Base-by-base conservation (phyloP, 2,888 invertebrate species). In the Drosophila pseudotalamancana region DNA sequence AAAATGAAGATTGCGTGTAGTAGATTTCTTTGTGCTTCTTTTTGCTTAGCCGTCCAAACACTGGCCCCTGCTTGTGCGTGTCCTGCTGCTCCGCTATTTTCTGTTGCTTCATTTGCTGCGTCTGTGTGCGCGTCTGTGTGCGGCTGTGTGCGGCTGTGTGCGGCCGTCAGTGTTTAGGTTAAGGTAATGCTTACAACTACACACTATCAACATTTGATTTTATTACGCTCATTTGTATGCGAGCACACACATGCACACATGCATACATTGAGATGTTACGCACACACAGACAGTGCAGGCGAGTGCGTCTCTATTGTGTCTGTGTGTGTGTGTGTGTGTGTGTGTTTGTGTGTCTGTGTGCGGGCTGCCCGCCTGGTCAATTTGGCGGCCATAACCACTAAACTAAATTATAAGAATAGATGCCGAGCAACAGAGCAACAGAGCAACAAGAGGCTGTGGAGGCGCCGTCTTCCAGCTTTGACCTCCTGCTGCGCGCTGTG, bases 1-100 rank as follows among this genome's bases (percentile, higher is more conserved):
- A 89, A 89, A 89, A 90, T 87, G 89, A 88, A 88, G 88, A 85
- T 88, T 88, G 87, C 78, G 84, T 86, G 80, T 87, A 84, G 85
- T 81, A 79, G 87, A 85, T 79, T 84, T 85, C 72, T 77, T 85
- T 65, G 62, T n/a, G n/a, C n/a, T n/a, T n/a, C n/a, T n/a, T n/a
- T n/a, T n/a, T 72, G 60, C 54, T 54, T 12, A 29, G 63, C 27
- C 56, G 65, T 48, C 61, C 53, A 54, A 35, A 32, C 53, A 42
- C 61, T 70, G 65, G 43, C 57, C 61, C 11, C 43, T 43, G 18
- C 14, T 14, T 14, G 29, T 50, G 16, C 32, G 34, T 45, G 53
- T 50, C 37, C 34, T 55, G 51, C 34, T 50, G 60, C 23, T 48
- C 6, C 19, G 25, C 35, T 55, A 60, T 55, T 54, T 63, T 62